Base-by-base conservation (phyloP, 1,140 invertebrate genomes). In the Physella acuta region DNA sequence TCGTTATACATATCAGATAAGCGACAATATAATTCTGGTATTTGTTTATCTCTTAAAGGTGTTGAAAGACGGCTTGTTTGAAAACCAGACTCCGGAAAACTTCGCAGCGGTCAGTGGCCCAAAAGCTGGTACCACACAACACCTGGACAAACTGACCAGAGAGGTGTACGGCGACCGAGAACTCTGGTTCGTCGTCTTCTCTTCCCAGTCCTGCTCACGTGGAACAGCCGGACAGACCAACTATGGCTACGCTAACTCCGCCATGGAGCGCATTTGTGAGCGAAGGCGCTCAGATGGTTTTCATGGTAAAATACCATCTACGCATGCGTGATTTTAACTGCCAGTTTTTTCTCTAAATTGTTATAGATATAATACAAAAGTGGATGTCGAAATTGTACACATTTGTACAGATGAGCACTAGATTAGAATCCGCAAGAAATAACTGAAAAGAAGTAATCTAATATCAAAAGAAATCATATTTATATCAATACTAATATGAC, bases 191-290 rank as follows among this genome's bases (percentile, higher is more conserved):
- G 85, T 88, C 8, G 92, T 90, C 17, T 99, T 98, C 87, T 98
- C 96, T 17, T 96, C 94, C 24, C 91, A 98, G 26, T 92, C 92
- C 17, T 95, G 94, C 84, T 95, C 95, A 14, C 90, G 94, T 66
- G 97, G 97, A 67, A 98, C 98, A 85, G 88, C 91, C 68, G 96
- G 95, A 1, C 96, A 99, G 85, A 89, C 91, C 28, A 99, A 98
- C 86, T 99, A 99, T 80, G 96, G 95, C 64, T 88, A 93, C 72
- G 94, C 95, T 31, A 99, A 99, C 85, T 97, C 94, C 0, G 91
- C 91, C 8, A 98, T 98, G 94, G 96, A 98, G 85, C 89, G 95
- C 62, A 91, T 98, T 51, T 91, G 92, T 75, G 95, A 98, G 86
- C 87, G 90, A 61, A 88, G 97, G 68, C 90, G 91, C 79, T 87